Conservation (phyloP, 2,888 invertebrate species). For the Acronicta alni region DNA sequence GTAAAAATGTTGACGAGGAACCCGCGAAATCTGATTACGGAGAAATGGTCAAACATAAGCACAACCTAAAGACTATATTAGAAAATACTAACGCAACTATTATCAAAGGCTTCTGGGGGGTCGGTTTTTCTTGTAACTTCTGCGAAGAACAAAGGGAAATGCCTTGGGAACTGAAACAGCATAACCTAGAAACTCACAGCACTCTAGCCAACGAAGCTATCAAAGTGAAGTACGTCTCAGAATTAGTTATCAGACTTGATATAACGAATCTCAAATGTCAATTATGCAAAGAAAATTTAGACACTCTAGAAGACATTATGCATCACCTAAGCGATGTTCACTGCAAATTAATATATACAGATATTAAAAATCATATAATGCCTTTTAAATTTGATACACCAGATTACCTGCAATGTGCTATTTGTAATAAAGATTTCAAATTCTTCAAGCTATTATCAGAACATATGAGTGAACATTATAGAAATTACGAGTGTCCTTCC, state of each 20-base stretch:
- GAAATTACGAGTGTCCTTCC: constrained; percentile 70
- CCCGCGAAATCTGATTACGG: constrained; percentile 27
- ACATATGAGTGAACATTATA: constrained; percentile 77
- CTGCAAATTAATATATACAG: constrained; percentile 59
- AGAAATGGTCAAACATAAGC: constrained; percentile 58
- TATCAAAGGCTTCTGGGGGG: constrained; percentile 54
- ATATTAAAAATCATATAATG: constrained; percentile 73
- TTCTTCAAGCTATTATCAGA: constrained; percentile 71
- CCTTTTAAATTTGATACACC: constrained; percentile 74
- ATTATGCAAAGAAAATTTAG: constrained; percentile 59
- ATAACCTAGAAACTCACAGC: constrained; percentile 55
- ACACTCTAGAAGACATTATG: constrained; percentile 62
- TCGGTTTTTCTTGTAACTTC: constrained; percentile 58
- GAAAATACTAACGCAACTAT: constrained; percentile 63
- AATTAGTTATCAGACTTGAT: constrained; percentile 70
- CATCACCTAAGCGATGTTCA: constrained; percentile 67
- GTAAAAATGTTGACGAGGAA: constrained; percentile 35
- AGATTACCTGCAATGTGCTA: constrained; percentile 63
- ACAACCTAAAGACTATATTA: constrained; percentile 53
- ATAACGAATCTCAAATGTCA: constrained; percentile 71
- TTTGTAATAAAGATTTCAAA: constrained; percentile 66
- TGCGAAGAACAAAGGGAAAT: constrained; percentile 50
- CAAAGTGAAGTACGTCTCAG: constrained; percentile 53
- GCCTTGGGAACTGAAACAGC: constrained; percentile 56
- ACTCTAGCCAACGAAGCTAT: constrained; percentile 30